Percentiles rank a stretch among this genome's conserved stretches.
Conservation (phyloP, 2,113 vertebrate species). For the Collichthys lucidus region DNA sequence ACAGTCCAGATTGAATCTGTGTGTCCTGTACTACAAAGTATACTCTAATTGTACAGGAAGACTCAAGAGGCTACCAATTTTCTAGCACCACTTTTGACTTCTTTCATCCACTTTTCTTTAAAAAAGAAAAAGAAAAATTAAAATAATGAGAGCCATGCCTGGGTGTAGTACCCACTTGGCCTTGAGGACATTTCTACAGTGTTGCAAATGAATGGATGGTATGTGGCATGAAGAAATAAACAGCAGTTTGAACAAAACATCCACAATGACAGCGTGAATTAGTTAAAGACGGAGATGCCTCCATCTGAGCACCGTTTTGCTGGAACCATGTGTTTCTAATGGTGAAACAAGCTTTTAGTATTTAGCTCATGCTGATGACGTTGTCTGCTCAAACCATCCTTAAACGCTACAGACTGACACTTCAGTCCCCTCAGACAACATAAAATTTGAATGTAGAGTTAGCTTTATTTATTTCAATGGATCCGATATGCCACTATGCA, state of each 20-base stretch:
- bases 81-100: conserved; percentile 31
- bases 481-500: not conserved
- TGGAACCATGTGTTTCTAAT: not conserved
- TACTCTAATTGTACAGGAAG: conserved; percentile 19
- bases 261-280: not conserved
- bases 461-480: not conserved
- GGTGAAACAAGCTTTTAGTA: not conserved
- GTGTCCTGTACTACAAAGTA: conserved; percentile 1
- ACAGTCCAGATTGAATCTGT: conserved; percentile 19
- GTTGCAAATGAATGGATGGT: not conserved
- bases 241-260: not conserved
- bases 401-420: not conserved
- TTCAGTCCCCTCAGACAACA: not conserved
- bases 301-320: not conserved
- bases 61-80: conserved; percentile 38
- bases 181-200: conserved; percentile 5
- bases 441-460: not conserved
- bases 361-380: not conserved
- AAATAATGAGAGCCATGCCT: conserved; percentile 9
- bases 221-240: not conserved
- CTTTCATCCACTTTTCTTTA: conserved; percentile 25
- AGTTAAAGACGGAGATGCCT: not conserved
- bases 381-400: not conserved
- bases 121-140: not conserved
- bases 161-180: conserved; percentile 1